Percentiles rank a stretch among this genome's conserved stretches.
These are phyloP conservation scores for Galaxias olidus DNA, from an alignment of 2,797 vertebrate genomes.

Conservation along the genomic window DNA sequence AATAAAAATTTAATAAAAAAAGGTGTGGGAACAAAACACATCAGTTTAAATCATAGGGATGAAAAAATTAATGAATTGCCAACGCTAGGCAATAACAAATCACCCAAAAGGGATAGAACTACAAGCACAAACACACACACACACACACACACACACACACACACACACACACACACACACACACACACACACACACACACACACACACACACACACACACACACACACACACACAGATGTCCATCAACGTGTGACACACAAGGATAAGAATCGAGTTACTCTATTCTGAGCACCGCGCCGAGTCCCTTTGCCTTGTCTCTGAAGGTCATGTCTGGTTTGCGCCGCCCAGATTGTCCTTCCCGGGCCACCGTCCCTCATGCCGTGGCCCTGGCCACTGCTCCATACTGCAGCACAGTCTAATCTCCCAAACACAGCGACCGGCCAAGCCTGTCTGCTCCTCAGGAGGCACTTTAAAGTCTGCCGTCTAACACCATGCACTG, in stretches of 20 bases:
- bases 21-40: slow-evolving; percentile 1
- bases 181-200: slow-evolving; percentile 17
- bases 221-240: slow-evolving; percentile 18
- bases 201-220: slow-evolving; percentile 12
- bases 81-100: slow-evolving; percentile 48
- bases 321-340: slow-evolving; percentile 66
- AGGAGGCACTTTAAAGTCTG: slow-evolving; percentile 41
- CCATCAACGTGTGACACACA: slow-evolving; percentile 40
- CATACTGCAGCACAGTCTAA: slow-evolving; percentile 68
- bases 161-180: slow-evolving; percentile 18
- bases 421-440: slow-evolving; percentile 66
- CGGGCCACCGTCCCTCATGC: slow-evolving; percentile 56
- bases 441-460: slow-evolving; percentile 59
- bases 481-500: neutral
- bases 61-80: slow-evolving; percentile 53
- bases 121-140: neutral
- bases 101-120: slow-evolving; percentile 13
- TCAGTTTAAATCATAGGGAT: slow-evolving; percentile 2
- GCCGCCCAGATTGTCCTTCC: slow-evolving; percentile 58
- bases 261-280: slow-evolving; percentile 59
- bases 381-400: slow-evolving; percentile 50
- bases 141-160: neutral
- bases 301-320: slow-evolving; percentile 52
- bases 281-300: slow-evolving; percentile 58
- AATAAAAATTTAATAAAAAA: slow-evolving; percentile 28